These are phyloP conservation scores for Platorchestia sp. DNA, from an alignment of 1,140 invertebrate genomes.

Conservation along the genomic window DNA sequence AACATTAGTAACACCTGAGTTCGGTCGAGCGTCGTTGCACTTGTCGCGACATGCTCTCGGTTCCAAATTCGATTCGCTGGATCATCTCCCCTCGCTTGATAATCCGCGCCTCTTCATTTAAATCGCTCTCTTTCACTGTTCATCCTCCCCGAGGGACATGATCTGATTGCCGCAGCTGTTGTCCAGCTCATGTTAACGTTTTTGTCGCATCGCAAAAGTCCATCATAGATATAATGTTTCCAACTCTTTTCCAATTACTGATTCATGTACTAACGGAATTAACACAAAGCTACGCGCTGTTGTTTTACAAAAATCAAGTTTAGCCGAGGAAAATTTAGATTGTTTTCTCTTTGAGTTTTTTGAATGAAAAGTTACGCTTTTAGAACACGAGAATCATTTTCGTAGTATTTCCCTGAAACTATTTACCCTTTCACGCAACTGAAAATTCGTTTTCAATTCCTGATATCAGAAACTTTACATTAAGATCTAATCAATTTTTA, in stretches of 20 bases:
- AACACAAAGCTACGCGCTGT: not conserved
- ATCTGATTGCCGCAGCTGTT: not conserved
- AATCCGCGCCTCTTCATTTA: constrained; percentile 15
- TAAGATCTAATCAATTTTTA: too few relatives aligned
- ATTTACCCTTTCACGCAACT: too few relatives aligned
- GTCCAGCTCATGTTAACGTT: not conserved
- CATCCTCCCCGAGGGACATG: not conserved
- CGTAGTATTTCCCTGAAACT: too few relatives aligned
- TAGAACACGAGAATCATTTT: not conserved
- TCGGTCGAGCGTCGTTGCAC: not conserved
- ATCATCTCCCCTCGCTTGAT: not conserved
- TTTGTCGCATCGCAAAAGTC: not conserved
- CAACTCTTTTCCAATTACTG: not conserved
- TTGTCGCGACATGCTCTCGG: not conserved
- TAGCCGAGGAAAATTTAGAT: not conserved
- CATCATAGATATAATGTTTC: not conserved
- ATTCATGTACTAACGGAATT: not conserved
- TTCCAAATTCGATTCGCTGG: not conserved
- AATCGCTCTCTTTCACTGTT: not conserved
- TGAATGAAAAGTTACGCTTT: not conserved
- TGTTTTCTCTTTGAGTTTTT: not conserved
- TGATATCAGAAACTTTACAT: too few relatives aligned
- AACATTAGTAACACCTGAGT: not conserved
- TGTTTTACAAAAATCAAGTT: not conserved
- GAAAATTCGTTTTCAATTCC: too few relatives aligned